Conservation (phyloP, 2,888 invertebrate genomes). For the Augochlorella aurata region DNA sequence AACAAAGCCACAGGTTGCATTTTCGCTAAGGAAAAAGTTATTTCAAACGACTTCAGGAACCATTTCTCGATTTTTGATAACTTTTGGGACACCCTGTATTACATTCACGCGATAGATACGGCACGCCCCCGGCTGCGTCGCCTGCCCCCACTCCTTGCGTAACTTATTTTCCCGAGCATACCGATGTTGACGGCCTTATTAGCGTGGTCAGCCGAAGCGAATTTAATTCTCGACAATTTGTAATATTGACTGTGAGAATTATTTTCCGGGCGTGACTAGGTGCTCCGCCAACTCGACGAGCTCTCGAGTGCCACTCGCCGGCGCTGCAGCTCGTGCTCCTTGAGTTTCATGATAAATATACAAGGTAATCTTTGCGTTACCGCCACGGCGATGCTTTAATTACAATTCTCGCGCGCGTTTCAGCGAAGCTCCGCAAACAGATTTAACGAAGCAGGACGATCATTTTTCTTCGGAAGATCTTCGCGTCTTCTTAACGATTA, state of each 20-base stretch:
- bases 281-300: constrained; percentile 46
- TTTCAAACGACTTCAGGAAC: no score
- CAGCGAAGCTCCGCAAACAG: neutral
- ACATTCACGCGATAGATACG: no score
- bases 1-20: no score
- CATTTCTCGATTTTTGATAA: no score
- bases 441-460: neutral
- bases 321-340: constrained; percentile 22
- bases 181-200: constrained; percentile 15
- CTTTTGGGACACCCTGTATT: no score
- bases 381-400: constrained; percentile 1
- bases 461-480: neutral
- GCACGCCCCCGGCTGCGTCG: no score
- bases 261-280: constrained; percentile 41
- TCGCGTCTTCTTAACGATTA: neutral
- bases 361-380: constrained; percentile 28
- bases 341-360: constrained; percentile 43
- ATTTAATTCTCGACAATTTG: constrained; percentile 56
- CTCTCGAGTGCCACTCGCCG: constrained; percentile 48
- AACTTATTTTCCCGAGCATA: no score
- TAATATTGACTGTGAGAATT: constrained; percentile 58
- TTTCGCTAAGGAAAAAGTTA: no score
- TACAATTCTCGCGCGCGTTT: neutral
- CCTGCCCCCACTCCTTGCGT: no score
- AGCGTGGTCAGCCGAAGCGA: constrained; percentile 12